Evolutionary conservation across 2,113 vertebrate genomes (phyloP), one percentile per base, ranked within the genome.

Genomic region (Odontesthes bonariensis): DNA sequence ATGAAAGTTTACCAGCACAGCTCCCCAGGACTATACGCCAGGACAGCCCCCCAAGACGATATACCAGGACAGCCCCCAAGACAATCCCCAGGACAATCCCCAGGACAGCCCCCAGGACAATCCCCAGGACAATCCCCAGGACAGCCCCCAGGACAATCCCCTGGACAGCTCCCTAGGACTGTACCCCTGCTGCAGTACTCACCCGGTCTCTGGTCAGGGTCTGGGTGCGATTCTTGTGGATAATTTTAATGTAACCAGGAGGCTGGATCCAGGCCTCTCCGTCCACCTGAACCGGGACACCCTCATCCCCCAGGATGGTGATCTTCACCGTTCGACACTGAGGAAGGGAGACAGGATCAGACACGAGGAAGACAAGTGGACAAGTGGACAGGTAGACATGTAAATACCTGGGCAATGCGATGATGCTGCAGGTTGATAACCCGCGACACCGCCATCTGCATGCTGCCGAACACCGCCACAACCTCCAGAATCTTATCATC

Each of bases 231-330:
- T 99, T 99, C 94, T 99, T 99, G 91, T 99, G 98, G 74, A 97
- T 79, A 63, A 99, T 99, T 68, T 96, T 95, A 60, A 99, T 98
- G 90, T 96, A 99, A 4, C 98, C 98, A 0, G 98, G 98, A 1
- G 97, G 96, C 65, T 99, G 98, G 69, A 99, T 87, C 98, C 97
- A 99, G 16, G 98, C 98, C 86, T 99, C 98, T n/a, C 98, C 98
- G 3, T 99, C 97, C 89, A 99, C 98, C 93, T 99, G 98, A 27
- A 99, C 98, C 0, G 98, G 98, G 16, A 99, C 97, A 0, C 97
- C 97, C 69, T 99, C 97, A 10, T 98, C 97, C 1, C 97, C 98
- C 46, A 99, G 94, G 88, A 99, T 96, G 73, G 97, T 97, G 82
- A 99, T 99, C 95, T 97, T 98, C 84, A 99, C 98, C 0, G 94